Evolutionary conservation across 2,113 vertebrate genomes (phyloP).

Genomic region (Oreochromis spilurus): DNA sequence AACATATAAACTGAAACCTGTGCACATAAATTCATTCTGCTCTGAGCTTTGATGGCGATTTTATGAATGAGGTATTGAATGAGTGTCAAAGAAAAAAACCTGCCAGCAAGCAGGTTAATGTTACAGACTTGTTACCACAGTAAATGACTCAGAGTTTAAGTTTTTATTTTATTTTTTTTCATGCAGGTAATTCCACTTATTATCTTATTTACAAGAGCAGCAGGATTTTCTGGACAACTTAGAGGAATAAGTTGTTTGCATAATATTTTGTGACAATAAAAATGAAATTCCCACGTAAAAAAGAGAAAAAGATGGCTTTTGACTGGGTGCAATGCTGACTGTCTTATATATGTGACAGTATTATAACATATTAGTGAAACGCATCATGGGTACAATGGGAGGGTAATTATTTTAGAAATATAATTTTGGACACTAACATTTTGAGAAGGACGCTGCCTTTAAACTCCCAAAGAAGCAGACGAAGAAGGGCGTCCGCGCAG

Average conservation of each 20-base stretch:
- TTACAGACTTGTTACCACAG: neutral
- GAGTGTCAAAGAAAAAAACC: fast-evolving
- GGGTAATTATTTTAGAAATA: neutral
- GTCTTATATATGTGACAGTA: neutral
- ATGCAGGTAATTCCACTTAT: neutral
- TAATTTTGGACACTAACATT: neutral
- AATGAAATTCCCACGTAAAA: neutral
- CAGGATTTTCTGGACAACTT: neutral
- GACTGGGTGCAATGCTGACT: fast-evolving
- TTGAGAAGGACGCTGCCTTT: neutral
- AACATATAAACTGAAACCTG: neutral
- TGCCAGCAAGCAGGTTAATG: neutral
- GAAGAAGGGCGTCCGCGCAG: neutral
- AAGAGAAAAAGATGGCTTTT: fast-evolving
- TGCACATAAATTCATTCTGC: neutral
- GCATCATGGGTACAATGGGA: too few relatives aligned
- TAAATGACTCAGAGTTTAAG: neutral
- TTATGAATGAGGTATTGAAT: neutral
- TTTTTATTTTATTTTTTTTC: neutral
- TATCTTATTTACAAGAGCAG: neutral
- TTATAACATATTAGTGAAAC: neutral
- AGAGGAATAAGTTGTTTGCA: neutral
- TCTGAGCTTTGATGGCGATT: neutral
- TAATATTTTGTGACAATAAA: neutral
- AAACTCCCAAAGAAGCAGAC: neutral